These are phyloP conservation scores for Alligator sinensis DNA, from an alignment of 2,113 vertebrate species.

Conservation along the genomic window DNA sequence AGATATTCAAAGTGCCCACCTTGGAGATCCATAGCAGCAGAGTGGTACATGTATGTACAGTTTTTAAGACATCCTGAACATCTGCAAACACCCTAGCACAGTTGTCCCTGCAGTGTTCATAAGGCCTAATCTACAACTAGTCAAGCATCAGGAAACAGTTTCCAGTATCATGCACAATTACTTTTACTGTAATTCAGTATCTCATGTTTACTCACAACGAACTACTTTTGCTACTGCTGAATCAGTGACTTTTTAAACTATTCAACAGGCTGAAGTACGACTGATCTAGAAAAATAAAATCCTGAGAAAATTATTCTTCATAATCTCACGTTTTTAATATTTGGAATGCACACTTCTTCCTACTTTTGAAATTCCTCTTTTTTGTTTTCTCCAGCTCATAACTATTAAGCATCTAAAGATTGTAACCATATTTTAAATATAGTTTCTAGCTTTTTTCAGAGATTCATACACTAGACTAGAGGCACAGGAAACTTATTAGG, in stretches of 20 bases:
- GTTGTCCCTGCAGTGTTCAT: not conserved
- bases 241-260: not conserved
- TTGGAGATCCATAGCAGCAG: too few relatives aligned
- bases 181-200: too few relatives aligned
- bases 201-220: not conserved
- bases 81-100: not conserved
- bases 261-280: not conserved
- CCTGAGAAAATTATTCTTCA: not conserved
- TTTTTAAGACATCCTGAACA: not conserved
- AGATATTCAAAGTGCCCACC: too few relatives aligned
- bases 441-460: not conserved
- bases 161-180: too few relatives aligned
- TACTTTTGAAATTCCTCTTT: not conserved
- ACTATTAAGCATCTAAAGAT: not conserved
- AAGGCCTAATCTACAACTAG: not conserved
- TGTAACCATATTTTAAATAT: accelerated
- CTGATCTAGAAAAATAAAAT: not conserved
- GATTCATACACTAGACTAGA: not conserved
- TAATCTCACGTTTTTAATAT: not conserved
- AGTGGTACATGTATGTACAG: too few relatives aligned
- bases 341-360: accelerated
- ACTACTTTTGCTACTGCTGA: not conserved
- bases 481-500: not conserved
- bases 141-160: not conserved
- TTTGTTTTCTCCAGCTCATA: not conserved